Conservation (phyloP, 2,113 vertebrate species). For the Uria aalge region DNA sequence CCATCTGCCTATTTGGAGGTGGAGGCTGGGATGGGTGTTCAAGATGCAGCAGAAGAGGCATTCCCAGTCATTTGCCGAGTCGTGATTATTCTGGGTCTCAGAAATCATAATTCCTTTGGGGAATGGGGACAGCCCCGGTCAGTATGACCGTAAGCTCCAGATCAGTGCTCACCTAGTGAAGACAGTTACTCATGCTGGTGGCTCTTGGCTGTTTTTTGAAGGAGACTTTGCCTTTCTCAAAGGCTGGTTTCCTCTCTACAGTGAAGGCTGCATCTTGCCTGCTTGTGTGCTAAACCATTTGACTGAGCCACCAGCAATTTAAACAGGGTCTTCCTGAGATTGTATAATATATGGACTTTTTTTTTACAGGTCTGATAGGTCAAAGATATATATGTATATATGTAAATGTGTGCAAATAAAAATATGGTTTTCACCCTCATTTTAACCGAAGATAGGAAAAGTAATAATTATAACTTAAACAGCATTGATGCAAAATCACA, state of each 20-base stretch:
- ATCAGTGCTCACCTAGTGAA: background rate
- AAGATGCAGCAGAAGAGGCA: background rate
- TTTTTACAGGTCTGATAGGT: background rate
- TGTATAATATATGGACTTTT: background rate
- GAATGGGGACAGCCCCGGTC: background rate
- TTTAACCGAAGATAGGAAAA: constrained; percentile 19
- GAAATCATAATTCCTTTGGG: background rate
- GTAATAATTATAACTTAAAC: constrained; percentile 12
- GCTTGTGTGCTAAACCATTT: background rate
- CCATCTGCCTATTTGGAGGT: background rate
- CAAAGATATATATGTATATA: background rate
- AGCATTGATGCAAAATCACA: constrained; percentile 27
- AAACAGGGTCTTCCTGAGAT: background rate
- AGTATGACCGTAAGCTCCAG: background rate
- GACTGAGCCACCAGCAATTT: background rate
- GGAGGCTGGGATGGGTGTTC: background rate
- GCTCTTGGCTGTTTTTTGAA: background rate
- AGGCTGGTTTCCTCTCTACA: background rate
- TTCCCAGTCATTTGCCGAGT: background rate
- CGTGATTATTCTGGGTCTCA: background rate
- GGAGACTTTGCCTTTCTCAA: background rate
- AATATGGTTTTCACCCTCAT: background rate
- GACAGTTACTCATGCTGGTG: background rate
- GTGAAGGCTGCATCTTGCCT: background rate
- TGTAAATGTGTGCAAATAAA: background rate